Evolutionary conservation across 1,140 invertebrate genomes (phyloP).

Genomic region (roundworm (Caenorhabditis elegans)): DNA sequence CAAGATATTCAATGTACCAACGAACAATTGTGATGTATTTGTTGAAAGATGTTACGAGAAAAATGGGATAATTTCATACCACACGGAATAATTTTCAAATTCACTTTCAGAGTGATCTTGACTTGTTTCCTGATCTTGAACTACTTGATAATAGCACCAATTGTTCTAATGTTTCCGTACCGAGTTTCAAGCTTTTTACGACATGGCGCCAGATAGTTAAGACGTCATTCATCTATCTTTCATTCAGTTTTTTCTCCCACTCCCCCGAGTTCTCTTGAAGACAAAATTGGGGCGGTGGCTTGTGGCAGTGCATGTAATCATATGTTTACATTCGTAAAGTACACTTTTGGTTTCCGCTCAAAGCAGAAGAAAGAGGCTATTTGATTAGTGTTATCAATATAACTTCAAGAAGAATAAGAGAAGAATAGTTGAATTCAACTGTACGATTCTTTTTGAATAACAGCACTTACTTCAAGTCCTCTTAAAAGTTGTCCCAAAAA

Average conservation of each 20-base stretch:
- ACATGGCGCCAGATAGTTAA: too few relatives aligned
- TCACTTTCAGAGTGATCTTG: too few relatives aligned
- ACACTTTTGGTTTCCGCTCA: conserved; percentile 31
- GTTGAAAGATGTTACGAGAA: too few relatives aligned
- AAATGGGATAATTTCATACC: too few relatives aligned
- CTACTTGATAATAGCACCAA: too few relatives aligned
- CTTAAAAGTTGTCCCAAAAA: conserved; percentile 70
- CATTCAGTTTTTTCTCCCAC: neutral
- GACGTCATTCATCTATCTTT: neutral
- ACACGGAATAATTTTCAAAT: too few relatives aligned
- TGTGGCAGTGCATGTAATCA: neutral
- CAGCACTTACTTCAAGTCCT: conserved; percentile 66
- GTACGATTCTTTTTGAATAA: too few relatives aligned
- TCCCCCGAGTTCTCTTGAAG: neutral
- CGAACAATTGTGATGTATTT: too few relatives aligned
- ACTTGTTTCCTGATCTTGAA: too few relatives aligned
- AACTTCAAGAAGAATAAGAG: neutral
- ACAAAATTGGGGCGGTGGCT: neutral
- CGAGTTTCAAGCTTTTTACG: too few relatives aligned
- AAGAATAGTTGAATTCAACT: neutral
- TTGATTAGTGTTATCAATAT: conserved; percentile 27
- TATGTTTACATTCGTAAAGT: conserved; percentile 18
- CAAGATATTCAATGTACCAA: too few relatives aligned
- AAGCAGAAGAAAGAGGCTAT: neutral
- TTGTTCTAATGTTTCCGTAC: too few relatives aligned